Percentiles rank a stretch among this genome's conserved stretches.
Evolutionary conservation across 2,888 invertebrate genomes (phyloP).

Genomic region (Ceriagrion tenellum): DNA sequence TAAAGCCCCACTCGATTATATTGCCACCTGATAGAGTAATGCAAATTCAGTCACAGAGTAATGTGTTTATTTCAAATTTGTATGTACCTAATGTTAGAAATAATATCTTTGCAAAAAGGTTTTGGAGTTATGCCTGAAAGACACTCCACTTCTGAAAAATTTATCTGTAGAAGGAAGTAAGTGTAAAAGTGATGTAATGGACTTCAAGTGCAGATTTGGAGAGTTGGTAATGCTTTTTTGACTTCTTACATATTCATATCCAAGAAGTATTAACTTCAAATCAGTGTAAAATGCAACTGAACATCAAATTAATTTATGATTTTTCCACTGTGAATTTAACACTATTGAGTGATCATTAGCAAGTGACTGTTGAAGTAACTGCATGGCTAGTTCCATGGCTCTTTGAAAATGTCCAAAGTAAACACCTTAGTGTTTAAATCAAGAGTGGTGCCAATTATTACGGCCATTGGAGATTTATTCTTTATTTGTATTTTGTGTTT

Average conservation of each 20-base stretch:
- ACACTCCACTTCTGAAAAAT: neutral
- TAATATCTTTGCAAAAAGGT: neutral
- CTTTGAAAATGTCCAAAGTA: too few relatives aligned
- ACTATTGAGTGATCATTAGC: too few relatives aligned
- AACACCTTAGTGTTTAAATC: too few relatives aligned
- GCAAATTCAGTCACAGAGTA: neutral
- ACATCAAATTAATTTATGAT: too few relatives aligned
- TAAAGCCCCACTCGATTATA: neutral
- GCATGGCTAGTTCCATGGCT: too few relatives aligned
- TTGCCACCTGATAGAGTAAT: neutral
- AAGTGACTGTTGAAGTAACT: too few relatives aligned
- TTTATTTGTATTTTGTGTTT: too few relatives aligned
- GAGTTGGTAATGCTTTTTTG: neutral
- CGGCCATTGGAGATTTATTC: too few relatives aligned
- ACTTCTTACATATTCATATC: neutral
- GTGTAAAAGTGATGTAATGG: neutral
- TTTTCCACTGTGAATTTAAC: too few relatives aligned
- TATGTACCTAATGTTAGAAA: neutral
- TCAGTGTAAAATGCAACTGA: neutral
- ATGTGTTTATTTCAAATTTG: neutral
- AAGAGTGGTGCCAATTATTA: too few relatives aligned
- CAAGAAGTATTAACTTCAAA: neutral
- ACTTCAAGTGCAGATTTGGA: conserved; percentile 27
- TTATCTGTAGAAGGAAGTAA: neutral
- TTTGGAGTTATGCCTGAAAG: neutral